Base-by-base conservation (phyloP, 2,888 invertebrate species). In the Elgonia sp. region DNA sequence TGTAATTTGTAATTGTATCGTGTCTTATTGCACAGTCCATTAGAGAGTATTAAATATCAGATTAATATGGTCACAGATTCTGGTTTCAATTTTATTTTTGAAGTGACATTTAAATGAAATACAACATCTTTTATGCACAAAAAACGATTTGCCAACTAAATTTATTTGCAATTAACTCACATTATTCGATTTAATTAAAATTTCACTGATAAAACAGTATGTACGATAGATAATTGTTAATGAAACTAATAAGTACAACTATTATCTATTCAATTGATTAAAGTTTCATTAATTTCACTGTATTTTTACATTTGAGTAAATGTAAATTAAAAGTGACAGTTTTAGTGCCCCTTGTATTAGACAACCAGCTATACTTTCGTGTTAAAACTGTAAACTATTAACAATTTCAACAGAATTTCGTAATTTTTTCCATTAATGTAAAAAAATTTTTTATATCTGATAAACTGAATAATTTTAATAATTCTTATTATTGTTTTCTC, bases 41-140 rank as follows among this genome's bases (percentile, higher is more conserved):
- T 80, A 85, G 67, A 73, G 37, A 62, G 57, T 80, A 75, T 85
- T 60, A 40, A 29, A 21, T 85, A 29, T 72, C 46, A 39, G 65
- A 72, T 85, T 79, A 50, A 79, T 57, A 55, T 67, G 79, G 53
- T 67, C 80, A 16, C 29, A 50, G 29, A 50, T 50, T 85, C 55
- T 60, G 50, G 70, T 73, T 80, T 80, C 40, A 73, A 60, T 79
- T 37, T 72, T 79, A 72, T 72, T 55, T 84, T 84, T 67, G 16
- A 57, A 55, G 20, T 76, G 60, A 63, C 77, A 55, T 65, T 67
- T 67, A 75, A 67, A 57, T 70, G 70, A 75, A 42, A 46, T 75
- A 37, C 63, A 53, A 67, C 60, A 14, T 53, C 40, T 53, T 40
- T 8, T 60, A 21, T 29, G 21, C 29, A 29, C 29, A 29, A 29